Evolutionary conservation across 2,888 invertebrate genomes (phyloP).

Genomic region (Drosophila mulleri): DNA sequence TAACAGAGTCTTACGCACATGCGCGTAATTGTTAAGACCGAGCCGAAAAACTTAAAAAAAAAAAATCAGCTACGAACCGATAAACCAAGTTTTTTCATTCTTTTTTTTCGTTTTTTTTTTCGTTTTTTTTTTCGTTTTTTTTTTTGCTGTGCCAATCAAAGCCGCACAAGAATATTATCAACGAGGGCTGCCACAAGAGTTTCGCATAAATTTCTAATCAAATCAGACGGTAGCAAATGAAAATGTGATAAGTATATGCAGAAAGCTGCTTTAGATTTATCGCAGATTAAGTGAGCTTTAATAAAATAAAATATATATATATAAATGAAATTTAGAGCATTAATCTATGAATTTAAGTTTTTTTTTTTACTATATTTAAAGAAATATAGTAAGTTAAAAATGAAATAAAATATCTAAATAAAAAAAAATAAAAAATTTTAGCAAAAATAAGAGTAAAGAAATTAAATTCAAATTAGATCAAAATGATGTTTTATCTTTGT

Average conservation of each 20-base stretch:
- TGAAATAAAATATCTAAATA: too few species aligned
- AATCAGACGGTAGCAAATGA: too few species aligned
- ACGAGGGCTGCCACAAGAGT: background rate
- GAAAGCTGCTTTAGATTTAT: too few species aligned
- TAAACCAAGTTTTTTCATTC: slow-evolving; percentile 41
- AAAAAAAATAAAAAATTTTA: too few species aligned
- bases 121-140: slow-evolving; percentile 7
- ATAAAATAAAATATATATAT: too few species aligned
- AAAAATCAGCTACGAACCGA: slow-evolving; percentile 13
- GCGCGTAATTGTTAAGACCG: slow-evolving; percentile 71
- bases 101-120: slow-evolving; percentile 43
- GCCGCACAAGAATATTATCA: slow-evolving; percentile 1
- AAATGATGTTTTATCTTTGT: too few species aligned
- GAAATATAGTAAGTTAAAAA: too few species aligned
- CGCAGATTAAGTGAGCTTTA: too few species aligned
- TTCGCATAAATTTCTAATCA: background rate
- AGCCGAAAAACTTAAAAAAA: background rate
- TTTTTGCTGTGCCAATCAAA: slow-evolving; percentile 51
- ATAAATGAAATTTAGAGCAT: background rate
- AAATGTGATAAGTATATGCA: background rate
- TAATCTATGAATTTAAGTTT: too few species aligned
- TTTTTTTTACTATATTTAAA: too few species aligned
- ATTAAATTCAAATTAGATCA: too few species aligned
- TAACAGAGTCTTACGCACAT: slow-evolving; percentile 74
- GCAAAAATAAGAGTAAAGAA: too few species aligned